Conservation (phyloP, 2,113 vertebrate species). For the Globicephala melas region DNA sequence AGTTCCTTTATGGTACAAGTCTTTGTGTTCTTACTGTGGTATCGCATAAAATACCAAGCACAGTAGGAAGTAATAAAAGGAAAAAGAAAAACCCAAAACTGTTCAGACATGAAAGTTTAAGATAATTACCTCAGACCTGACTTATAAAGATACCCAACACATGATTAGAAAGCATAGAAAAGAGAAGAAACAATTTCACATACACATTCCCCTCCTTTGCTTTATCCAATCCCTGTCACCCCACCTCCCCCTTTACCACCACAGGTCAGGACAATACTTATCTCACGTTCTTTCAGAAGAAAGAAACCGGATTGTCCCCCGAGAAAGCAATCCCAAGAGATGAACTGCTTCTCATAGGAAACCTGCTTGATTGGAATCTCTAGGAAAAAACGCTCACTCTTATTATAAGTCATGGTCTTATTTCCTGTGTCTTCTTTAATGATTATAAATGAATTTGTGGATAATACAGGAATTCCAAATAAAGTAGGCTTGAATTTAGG, state of each 20-base stretch:
- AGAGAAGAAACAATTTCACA: not conserved
- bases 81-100: not conserved
- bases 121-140: not conserved
- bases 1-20: not conserved
- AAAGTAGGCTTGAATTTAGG: not conserved
- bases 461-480: not conserved
- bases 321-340: conserved; percentile 25
- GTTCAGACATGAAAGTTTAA: not conserved
- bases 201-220: not conserved
- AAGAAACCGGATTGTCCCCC: not conserved
- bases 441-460: not conserved
- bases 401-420: not conserved
- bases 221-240: not conserved
- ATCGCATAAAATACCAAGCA: not conserved
- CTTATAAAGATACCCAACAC: conserved; percentile 1
- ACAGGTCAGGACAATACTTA: not conserved
- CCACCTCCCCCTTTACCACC: not conserved
- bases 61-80: not conserved
- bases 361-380: not conserved
- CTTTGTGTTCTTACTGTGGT: not conserved
- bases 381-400: not conserved
- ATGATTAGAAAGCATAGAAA: not conserved
- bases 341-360: conserved; percentile 17
- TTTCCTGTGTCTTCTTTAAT: conserved; percentile 14
- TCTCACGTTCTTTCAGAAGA: not conserved